Conservation (phyloP, 2,113 vertebrate species). For the Arizona elegans region DNA sequence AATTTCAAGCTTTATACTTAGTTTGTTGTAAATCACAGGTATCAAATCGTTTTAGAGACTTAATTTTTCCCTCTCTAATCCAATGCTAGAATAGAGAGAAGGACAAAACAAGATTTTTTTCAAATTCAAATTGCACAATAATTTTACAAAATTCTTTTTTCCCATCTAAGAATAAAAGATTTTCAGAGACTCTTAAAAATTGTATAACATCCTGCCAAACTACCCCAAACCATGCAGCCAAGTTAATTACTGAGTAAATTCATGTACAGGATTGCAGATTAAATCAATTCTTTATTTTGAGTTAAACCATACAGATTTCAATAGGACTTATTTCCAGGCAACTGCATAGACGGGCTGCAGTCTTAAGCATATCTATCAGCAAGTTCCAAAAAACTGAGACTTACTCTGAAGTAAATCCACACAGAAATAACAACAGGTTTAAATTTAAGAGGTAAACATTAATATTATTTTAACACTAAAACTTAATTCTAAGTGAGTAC, state of each 20-base stretch:
- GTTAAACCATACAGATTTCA: not conserved
- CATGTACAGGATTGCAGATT: not conserved
- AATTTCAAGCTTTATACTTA: conserved; percentile 52
- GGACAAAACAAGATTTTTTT: not conserved
- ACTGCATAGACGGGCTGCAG: not conserved
- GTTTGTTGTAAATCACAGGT: conserved; percentile 35
- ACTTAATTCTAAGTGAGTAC: not conserved
- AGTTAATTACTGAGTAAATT: not conserved
- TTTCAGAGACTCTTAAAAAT: conserved; percentile 23
- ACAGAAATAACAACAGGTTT: not conserved
- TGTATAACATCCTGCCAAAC: conserved; percentile 38
- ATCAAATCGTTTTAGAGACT: not conserved
- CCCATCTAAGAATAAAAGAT: conserved; percentile 28
- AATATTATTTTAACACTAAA: not conserved
- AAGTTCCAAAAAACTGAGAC: not conserved
- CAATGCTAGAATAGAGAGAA: not conserved
- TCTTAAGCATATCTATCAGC: not conserved
- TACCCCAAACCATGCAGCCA: conserved; percentile 12
- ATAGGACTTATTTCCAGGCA: not conserved
- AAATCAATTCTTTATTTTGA: not conserved
- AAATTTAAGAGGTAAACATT: conserved; percentile 7
- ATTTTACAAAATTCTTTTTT: conserved; percentile 37
- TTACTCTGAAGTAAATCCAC: not conserved
- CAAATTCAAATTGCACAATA: conserved; percentile 7
- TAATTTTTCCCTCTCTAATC: not conserved